Evolutionary conservation across 2,888 invertebrate genomes (phyloP), one percentile per base, ranked within the genome.

Genomic region (Toxonevra muliebris): DNA sequence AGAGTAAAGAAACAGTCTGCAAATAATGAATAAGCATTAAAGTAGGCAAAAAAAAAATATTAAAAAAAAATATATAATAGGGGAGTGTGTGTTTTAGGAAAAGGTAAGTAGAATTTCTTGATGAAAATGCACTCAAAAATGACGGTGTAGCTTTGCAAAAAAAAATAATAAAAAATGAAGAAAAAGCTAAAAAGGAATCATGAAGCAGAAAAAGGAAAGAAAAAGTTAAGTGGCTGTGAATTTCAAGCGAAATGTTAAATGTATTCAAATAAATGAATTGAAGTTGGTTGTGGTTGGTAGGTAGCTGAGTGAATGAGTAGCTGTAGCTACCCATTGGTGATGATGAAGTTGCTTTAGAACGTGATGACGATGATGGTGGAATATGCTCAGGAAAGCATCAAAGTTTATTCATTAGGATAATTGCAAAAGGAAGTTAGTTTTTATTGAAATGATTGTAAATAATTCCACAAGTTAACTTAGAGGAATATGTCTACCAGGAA

Each of bases 1-100:
- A 64, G 50, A 64, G 57, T 64, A 40, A 64, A 64, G 64, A 17
- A 54, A 58, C 52, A 53, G 63, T 42, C 55, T 57, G 48, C 57
- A 55, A n/a, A 40, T 54, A 54, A 54, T 45, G 63, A 54, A 55
- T 40, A 55, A 55, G 45, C 63, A 64, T 11, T 54, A 45, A 48
- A 30, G 48, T 48, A 48, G 48, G 9, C 48, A 48, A 48, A n/a
- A 40, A 57, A 30, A 30, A 19, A 19, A 40, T 40, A n/a, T 57
- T 40, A 12, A n/a, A 57, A 19, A 57, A 57, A 20, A 57, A 13
- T 30, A 30, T n/a, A n/a, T n/a, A n/a, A n/a, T n/a, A n/a, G n/a
- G 13, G 53, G 20, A 19, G n/a, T 19, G 17, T 53, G 20, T 13
- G 53, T 30, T 12, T 53, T 9, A 5, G 11, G 10, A 13, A 19